phyloP scores from a whole-genome alignment of 2,113 vertebrate genomes.

The Axis porcinus region DNA sequence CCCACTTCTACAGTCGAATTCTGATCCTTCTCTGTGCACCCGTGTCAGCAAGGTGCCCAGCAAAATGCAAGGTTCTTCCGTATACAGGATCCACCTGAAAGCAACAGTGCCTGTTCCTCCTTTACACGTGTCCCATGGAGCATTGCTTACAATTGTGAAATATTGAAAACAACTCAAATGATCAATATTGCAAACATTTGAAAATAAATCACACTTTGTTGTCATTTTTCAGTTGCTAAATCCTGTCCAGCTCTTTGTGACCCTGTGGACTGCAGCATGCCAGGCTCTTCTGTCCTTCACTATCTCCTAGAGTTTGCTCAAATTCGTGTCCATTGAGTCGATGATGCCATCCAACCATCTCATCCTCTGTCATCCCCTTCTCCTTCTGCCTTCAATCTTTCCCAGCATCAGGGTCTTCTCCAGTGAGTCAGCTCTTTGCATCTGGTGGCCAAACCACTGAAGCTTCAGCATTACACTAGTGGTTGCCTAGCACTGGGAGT shows the following conservation, averaged over 20 bases:
- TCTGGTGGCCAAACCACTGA: background rate
- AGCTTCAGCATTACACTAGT: background rate
- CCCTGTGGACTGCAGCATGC: background rate
- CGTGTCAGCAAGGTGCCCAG: too few species aligned
- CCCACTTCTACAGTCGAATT: background rate
- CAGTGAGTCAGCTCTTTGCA: background rate
- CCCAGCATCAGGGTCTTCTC: background rate
- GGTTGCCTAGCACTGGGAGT: background rate
- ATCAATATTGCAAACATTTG: background rate
- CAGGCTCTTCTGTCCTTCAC: background rate
- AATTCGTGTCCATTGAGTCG: background rate
- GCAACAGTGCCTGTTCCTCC: accelerated
- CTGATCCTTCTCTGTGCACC: too few species aligned
- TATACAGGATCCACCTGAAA: background rate
- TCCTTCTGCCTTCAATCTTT: background rate
- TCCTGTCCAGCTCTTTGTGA: background rate
- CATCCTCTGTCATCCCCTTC: background rate
- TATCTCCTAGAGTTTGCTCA: background rate
- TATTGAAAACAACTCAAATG: background rate
- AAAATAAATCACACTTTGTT: background rate
- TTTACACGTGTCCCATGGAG: background rate
- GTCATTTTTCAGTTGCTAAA: background rate
- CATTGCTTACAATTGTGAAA: background rate
- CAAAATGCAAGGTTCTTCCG: background rate
- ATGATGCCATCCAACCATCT: background rate